Percentiles rank a stretch among this genome's conserved stretches.
These are phyloP conservation scores for Rutpela maculata DNA, from an alignment of 2,888 invertebrate species.

Conservation along the genomic window DNA sequence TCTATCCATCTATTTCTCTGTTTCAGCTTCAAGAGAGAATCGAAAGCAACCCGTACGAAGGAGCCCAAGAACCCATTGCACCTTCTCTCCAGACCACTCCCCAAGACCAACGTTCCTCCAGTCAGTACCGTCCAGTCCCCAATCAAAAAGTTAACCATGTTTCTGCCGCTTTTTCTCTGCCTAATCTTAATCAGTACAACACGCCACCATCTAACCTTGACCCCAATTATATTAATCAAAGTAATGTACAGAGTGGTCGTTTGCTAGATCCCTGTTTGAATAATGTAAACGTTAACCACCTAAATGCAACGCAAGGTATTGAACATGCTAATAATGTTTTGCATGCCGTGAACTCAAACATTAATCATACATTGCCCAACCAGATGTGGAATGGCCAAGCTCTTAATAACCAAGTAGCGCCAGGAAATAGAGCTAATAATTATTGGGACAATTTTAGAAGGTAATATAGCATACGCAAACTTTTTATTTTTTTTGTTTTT, in stretches of 20 bases:
- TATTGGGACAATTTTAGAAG: slow-evolving; percentile 96
- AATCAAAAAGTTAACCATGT: slow-evolving; percentile 61
- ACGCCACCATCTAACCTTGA: slow-evolving; percentile 65
- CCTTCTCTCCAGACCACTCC: slow-evolving; percentile 41
- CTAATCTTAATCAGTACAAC: slow-evolving; percentile 70
- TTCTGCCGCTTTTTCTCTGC: slow-evolving; percentile 69
- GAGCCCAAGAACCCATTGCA: slow-evolving; percentile 45
- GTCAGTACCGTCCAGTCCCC: slow-evolving; percentile 36
- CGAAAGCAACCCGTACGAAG: slow-evolving; percentile 46
- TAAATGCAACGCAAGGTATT: slow-evolving; percentile 49
- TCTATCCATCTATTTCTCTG: not conserved
- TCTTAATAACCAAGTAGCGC: slow-evolving; percentile 92
- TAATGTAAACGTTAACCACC: slow-evolving; percentile 59
- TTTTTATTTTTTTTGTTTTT: slow-evolving; percentile 38
- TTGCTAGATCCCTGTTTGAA: slow-evolving; percentile 68
- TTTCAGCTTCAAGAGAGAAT: slow-evolving; percentile 63
- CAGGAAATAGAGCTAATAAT: slow-evolving; percentile 93
- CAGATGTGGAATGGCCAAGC: slow-evolving; percentile 75
- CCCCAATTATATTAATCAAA: slow-evolving; percentile 61
- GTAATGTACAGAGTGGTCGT: slow-evolving; percentile 65
- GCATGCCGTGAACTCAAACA: slow-evolving; percentile 67
- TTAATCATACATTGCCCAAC: slow-evolving; percentile 66
- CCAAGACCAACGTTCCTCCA: slow-evolving; percentile 43
- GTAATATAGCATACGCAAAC: slow-evolving; percentile 74
- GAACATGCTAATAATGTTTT: slow-evolving; percentile 66